Evolutionary conservation across 1,140 invertebrate species (phyloP), one percentile per base, ranked within the genome.

Genomic region (Papilio polytes): DNA sequence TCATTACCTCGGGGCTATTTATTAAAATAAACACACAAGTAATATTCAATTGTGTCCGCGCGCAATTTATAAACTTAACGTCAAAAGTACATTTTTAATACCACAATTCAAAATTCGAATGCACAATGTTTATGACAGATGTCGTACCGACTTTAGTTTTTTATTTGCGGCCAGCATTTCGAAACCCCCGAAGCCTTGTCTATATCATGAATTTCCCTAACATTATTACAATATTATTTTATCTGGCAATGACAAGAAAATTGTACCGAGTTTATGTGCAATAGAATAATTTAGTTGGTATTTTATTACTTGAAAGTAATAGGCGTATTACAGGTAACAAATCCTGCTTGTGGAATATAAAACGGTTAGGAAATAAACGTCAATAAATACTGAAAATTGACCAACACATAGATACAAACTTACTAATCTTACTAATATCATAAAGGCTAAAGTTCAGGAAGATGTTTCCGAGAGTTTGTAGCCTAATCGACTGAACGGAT

Each of bases 121-220:
- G 82, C 85, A 86, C 86, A 85, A 86, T 84, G 81, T 22, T 82
- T 82, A 59, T 85, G 83, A 86, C 86, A 87, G 85, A 82, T 87
- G 86, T 85, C 82, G 74, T 56, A 44, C 66, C 63, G 44, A 74
- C 31, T 56, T 36, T 78, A 51, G 80, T 82, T 80, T 83, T 80
- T 79, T 82, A 83, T 83, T 83, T 82, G 80, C 70, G 63, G 59
- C 80, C 70, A 80, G 81, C 59, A 36, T 76, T 80, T 66, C 73
- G 44, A 76, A 78, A 80, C 56, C 20, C 73, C n/a, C 53, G 56
- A 56, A 78, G 77, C 53, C 74, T 56, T 53, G 46, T 63, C 31
- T 59, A 26, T 4, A 15, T 26, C 22, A 78, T 59, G 56, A 78
- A 44, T 78, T 63, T 63, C 56, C 77, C 26, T 78, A 78, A 78